Percentiles rank a stretch among this genome's conserved stretches.
These are phyloP conservation scores for Thalassophryne amazonica DNA, from an alignment of 2,797 vertebrate genomes.

Conservation along the genomic window DNA sequence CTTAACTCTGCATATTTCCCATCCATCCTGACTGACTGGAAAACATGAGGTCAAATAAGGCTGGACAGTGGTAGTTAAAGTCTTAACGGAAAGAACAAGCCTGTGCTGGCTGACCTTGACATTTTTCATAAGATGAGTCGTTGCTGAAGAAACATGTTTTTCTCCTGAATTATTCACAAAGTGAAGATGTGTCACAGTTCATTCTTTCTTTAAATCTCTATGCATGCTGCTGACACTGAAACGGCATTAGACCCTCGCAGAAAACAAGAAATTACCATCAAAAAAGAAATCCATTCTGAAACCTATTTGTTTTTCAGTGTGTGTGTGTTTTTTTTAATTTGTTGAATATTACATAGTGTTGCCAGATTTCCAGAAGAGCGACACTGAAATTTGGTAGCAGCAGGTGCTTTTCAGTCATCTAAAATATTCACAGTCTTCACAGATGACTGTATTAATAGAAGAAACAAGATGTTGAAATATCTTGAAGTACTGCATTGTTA, in stretches of 20 bases:
- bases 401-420: not conserved
- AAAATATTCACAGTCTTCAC: constrained; percentile 2
- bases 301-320: too few relatives aligned
- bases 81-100: constrained; percentile 12
- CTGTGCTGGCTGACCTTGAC: constrained; percentile 25
- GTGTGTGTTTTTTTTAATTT: too few relatives aligned
- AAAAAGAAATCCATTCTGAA: too few relatives aligned
- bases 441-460: too few relatives aligned
- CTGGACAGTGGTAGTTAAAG: not conserved
- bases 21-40: not conserved
- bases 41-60: constrained; percentile 3
- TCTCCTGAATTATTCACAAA: constrained; percentile 37
- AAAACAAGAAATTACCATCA: not conserved
- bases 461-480: too few relatives aligned
- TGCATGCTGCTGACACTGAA: not conserved
- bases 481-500: too few relatives aligned
- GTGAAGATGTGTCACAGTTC: constrained; percentile 1
- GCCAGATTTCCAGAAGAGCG: not conserved
- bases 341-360: too few relatives aligned
- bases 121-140: constrained; percentile 15
- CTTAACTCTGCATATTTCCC: not conserved
- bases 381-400: not conserved
- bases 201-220: constrained; percentile 8
- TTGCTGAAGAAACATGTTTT: constrained; percentile 10
- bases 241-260: not conserved